Percentiles rank a stretch among this genome's conserved stretches.
These are phyloP conservation scores for Altica lythri DNA, from an alignment of 2,888 invertebrate genomes.

Conservation along the genomic window DNA sequence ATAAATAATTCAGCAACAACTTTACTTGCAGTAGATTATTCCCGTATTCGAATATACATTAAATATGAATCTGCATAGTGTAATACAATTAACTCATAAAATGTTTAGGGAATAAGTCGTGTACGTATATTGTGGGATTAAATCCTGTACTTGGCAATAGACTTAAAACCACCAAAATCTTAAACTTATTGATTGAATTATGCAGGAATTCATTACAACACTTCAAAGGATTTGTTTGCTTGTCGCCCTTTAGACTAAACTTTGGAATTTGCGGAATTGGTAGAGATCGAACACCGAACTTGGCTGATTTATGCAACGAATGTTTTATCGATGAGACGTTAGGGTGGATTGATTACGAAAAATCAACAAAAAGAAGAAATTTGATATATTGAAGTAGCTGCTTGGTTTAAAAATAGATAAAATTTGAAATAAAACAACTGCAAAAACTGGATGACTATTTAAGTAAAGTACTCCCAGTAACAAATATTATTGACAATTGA, in stretches of 20 bases:
- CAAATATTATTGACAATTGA: too few relatives aligned
- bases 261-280: constrained; percentile 12
- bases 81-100: not conserved
- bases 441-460: too few relatives aligned
- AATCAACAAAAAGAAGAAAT: too few relatives aligned
- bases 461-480: too few relatives aligned
- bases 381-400: too few relatives aligned
- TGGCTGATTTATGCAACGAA: constrained; percentile 9
- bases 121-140: not conserved
- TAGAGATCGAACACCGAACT: constrained; percentile 8
- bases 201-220: constrained; percentile 15
- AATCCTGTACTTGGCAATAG: constrained; percentile 7
- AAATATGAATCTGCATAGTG: not conserved
- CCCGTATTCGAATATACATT: too few relatives aligned
- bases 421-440: too few relatives aligned
- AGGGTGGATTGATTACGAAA: not conserved
- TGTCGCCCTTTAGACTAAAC: constrained; percentile 1
- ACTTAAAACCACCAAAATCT: constrained; percentile 3
- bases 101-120: not conserved
- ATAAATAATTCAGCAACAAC: too few relatives aligned
- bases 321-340: not conserved
- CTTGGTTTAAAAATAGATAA: too few relatives aligned
- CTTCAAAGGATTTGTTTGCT: constrained; percentile 16
- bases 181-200: constrained; percentile 10
- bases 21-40: too few relatives aligned